phyloP scores from a whole-genome alignment of 2,797 vertebrate species.

The Limnodromus scolopaceus region DNA sequence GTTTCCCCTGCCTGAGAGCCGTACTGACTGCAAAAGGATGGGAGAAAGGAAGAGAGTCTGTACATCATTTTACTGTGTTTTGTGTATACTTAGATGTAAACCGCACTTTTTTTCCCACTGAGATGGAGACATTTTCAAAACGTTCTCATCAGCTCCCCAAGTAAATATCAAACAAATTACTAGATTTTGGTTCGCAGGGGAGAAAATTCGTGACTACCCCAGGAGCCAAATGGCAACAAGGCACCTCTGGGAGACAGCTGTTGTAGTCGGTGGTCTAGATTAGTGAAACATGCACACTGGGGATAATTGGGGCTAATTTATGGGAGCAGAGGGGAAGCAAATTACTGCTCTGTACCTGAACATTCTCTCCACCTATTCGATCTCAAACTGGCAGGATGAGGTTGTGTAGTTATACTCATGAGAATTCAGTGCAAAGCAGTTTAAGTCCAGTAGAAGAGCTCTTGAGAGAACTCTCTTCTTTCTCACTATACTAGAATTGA shows the following conservation, averaged over 20 bases:
- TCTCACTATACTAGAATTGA: not conserved
- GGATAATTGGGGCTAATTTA: not conserved
- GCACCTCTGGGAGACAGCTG: not conserved
- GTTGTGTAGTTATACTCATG: not conserved
- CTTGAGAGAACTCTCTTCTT: not conserved
- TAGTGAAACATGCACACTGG: not conserved
- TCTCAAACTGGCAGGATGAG: not conserved
- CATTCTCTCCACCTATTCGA: not conserved
- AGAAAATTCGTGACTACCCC: not conserved
- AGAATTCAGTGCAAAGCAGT: not conserved
- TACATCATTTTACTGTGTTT: not conserved
- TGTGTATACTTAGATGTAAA: not conserved
- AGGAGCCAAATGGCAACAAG: not conserved
- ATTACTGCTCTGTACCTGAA: not conserved
- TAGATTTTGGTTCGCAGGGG: not conserved
- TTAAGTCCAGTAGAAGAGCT: not conserved
- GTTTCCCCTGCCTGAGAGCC: not conserved
- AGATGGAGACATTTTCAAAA: not conserved
- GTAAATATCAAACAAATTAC: not conserved
- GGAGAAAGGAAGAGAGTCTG: not conserved
- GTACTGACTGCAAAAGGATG: not conserved
- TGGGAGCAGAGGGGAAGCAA: not conserved
- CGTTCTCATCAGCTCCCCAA: not conserved
- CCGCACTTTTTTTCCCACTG: not conserved
- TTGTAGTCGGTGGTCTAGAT: not conserved